Evolutionary conservation across 2,113 vertebrate genomes (phyloP), one percentile per base, ranked within the genome.

Genomic region (Circaetus gallicus): DNA sequence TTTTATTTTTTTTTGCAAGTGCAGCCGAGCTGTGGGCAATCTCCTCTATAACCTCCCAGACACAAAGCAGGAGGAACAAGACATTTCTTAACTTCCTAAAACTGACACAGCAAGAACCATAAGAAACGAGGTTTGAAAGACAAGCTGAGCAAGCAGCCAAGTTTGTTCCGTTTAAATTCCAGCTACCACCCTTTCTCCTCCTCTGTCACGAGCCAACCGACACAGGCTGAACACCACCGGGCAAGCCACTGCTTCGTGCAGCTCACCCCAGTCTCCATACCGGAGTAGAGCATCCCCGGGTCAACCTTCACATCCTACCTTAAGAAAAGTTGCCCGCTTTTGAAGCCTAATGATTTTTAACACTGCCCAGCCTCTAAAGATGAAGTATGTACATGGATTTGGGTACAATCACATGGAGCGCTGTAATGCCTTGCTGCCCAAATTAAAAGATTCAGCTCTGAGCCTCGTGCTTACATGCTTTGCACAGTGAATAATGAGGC

Each of bases 201-300:
- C 36, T 87, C 16, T 4, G 1, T 8, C 10, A 0, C 3, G 18
- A 71, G 7, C 36, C 47, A 36, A 34, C 9, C 0, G 0, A 31
- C 42, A 13, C 13, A 5, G 42, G n/a, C 1, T 20, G 24, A 61
- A 26, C 31, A 59, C 10, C 69, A 17, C 29, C 0, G 0, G n/a
- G 13, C 28, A 61, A 26, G 28, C 16, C 42, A 5, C n/a, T 7
- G 31, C 76, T 47, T 43, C 17, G 15, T 25, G 24, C 94, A 73
- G 70, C 24, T 67, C 76, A 10, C 10, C 43, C 36, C 42, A 47
- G 10, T 4, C 36, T 56, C 49, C 49, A 2, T 8, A 11, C 4
- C 2, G 22, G 21, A 32, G 14, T 0, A 36, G 11, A 67, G 47
- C 42, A 67, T 31, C 49, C 58, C 56, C 2, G 1, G 13, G 6